Base-by-base conservation (phyloP, 2,888 invertebrate species). In the Agonum fuliginosum region DNA sequence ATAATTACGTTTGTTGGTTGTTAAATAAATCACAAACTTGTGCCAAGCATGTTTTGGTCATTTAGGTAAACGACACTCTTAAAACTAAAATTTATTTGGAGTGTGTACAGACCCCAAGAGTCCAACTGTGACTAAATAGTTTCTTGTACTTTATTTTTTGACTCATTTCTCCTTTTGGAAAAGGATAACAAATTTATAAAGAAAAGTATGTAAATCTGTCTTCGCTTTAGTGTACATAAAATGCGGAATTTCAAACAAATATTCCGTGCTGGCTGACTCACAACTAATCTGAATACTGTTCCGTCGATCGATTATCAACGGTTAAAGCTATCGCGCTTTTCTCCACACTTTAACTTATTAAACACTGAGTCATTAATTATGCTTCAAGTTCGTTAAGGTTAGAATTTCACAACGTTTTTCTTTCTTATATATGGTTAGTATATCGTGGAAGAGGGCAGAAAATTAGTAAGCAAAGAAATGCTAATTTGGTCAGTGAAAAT, bases 331-430 rank as follows among this genome's bases (percentile, higher is more conserved):
- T 3, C n/a, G 22, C 22, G 24, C 24, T 54, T 12, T 54, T 22
- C 24, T 54, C n/a, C 3, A 1, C n/a, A 10, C 24, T 24, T 54
- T 20, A 54, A 54, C 10, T 54, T 24, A 54, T 54, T 54, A 54
- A 54, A 54, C 22, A 12, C n/a, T 54, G 24, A 54, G 12, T 54
- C 54, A 54, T 24, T 54, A n/a, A 54, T 48, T 19, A 19, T 20
- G 54, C n/a, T 24, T 20, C 3, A 24, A 24, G 1, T 24, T 22
- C 24, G 20, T 48, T 22, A 54, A 54, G 54, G 54, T 12, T 54
- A 24, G n/a, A 17, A 17, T 20, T 22, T 37, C 2, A n/a, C 12
- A 10, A 37, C 37, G 12, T 37, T 37, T 54, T 54, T 54, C 54
- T 54, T 54, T 12, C 3, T 12, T 48, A 48, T 48, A 6, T 12